Percentiles rank a stretch among this genome's conserved stretches.
These are phyloP conservation scores for Nycticryphes semicollaris DNA, from an alignment of 2,113 vertebrate genomes.

Conservation along the genomic window DNA sequence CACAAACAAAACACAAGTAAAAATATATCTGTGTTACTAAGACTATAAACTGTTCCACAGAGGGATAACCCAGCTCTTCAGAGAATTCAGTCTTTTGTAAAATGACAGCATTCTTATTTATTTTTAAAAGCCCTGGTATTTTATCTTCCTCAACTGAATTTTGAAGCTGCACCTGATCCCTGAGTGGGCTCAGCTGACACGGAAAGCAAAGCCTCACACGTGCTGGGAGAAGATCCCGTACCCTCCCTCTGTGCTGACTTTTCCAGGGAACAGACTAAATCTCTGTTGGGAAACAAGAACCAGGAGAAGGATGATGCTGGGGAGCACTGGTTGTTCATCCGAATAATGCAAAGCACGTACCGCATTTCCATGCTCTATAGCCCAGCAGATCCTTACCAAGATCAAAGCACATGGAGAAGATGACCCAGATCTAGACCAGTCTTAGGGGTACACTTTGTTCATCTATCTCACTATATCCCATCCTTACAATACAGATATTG, in stretches of 20 bases:
- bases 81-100: not conserved
- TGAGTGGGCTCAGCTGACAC: not conserved
- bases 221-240: not conserved
- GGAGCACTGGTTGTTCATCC: not conserved
- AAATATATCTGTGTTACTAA: not conserved
- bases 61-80: not conserved
- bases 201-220: not conserved
- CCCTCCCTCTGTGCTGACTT: not conserved
- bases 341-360: too few species aligned
- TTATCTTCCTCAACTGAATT: not conserved
- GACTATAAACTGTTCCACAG: not conserved
- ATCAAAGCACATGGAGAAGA: not conserved
- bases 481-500: not conserved
- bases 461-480: not conserved
- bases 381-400: not conserved
- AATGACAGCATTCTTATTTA: not conserved
- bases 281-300: not conserved
- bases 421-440: rapidly evolving
- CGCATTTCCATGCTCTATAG: too few species aligned
- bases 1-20: not conserved
- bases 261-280: not conserved
- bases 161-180: not conserved
- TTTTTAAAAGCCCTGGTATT: not conserved
- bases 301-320: too few species aligned
- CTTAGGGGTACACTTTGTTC: not conserved